phyloP scores from a whole-genome alignment of 2,797 vertebrate species.

The Chiloscyllium punctatum region DNA sequence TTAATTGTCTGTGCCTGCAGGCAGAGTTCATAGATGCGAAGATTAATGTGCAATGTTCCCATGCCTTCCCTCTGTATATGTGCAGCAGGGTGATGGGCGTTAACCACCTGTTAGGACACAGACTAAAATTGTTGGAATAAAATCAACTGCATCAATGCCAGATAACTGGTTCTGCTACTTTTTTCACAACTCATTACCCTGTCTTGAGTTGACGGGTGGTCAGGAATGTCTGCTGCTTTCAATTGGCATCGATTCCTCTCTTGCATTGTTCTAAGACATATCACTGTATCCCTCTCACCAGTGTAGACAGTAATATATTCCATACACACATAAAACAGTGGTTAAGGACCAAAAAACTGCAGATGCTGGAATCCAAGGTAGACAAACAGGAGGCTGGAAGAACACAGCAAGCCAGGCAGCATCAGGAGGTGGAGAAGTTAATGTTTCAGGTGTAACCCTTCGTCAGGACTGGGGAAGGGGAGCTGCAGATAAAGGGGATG shows the following conservation, averaged over 20 bases:
- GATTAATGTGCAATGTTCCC: conserved; percentile 1
- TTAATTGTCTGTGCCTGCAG: not conserved
- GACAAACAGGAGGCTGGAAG: too few species aligned
- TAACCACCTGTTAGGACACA: not conserved
- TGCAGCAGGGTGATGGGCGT: not conserved
- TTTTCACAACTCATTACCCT: not conserved
- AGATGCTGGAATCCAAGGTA: too few species aligned
- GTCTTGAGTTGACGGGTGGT: not conserved
- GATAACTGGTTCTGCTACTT: not conserved
- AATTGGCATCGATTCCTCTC: not conserved
- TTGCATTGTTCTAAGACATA: not conserved
- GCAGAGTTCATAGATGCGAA: not conserved
- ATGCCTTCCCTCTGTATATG: not conserved
- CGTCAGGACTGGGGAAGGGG: too few species aligned
- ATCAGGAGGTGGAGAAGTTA: too few species aligned
- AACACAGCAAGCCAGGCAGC: too few species aligned
- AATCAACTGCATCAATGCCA: not conserved
- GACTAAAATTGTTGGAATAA: not conserved
- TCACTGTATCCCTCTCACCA: not conserved
- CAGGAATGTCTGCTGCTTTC: not conserved
- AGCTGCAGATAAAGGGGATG: too few species aligned
- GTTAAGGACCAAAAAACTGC: too few species aligned
- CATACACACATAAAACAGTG: not conserved
- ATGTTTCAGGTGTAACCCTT: too few species aligned
- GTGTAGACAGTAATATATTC: not conserved